phyloP scores from a whole-genome alignment of 1,140 invertebrate genomes.

The Fopius arisanus region DNA sequence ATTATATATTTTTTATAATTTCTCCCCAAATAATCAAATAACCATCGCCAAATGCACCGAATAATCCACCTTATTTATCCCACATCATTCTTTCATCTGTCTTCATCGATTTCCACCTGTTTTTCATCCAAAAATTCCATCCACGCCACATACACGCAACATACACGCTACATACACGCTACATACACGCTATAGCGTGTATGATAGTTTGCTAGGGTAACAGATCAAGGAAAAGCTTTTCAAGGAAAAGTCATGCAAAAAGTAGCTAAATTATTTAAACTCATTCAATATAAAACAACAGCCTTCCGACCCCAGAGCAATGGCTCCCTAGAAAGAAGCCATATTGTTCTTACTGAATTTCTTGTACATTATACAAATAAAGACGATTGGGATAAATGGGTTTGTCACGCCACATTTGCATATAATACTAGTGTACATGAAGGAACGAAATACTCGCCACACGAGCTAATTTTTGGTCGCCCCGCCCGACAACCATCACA shows the following conservation, averaged over 20 bases:
- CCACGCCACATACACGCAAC: no score
- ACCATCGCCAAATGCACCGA: no score
- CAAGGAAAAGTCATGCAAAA: slow-evolving; percentile 34
- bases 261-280: slow-evolving; percentile 39
- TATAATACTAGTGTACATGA: slow-evolving; percentile 25
- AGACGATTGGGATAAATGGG: slow-evolving; percentile 48
- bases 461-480: slow-evolving; percentile 27
- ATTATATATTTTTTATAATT: no score
- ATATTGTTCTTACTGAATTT: slow-evolving; percentile 39
- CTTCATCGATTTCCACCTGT: no score
- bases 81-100: no score
- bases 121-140: no score
- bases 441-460: slow-evolving; percentile 16
- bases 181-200: no score
- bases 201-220: slow-evolving; percentile 39
- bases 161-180: no score
- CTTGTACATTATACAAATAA: slow-evolving; percentile 35
- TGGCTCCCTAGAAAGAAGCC: slow-evolving; percentile 39
- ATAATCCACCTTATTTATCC: no score
- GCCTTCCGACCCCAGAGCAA: slow-evolving; percentile 41
- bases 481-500: slow-evolving; percentile 15
- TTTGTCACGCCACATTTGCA: no score
- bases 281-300: slow-evolving; percentile 35
- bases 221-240: slow-evolving; percentile 44
- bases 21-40: no score